These are phyloP conservation scores for Litoditis marina DNA, from an alignment of 2,888 invertebrate species.

Conservation along the genomic window DNA sequence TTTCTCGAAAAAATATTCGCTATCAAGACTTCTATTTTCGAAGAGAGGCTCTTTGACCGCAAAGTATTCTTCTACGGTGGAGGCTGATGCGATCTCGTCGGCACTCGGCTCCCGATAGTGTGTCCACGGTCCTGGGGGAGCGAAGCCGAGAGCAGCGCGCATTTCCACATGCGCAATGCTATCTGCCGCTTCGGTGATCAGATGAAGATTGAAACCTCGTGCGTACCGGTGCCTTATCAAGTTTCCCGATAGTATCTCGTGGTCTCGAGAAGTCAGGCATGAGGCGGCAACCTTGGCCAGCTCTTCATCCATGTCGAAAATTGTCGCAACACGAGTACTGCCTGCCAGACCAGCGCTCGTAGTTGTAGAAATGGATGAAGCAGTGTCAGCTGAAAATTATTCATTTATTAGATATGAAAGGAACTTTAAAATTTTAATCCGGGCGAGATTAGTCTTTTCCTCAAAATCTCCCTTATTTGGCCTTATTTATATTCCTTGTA, in stretches of 20 bases:
- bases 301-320: conserved; percentile 20
- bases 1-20: conserved; percentile 19
- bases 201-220: conserved; percentile 4
- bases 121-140: conserved; percentile 21
- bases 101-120: conserved; percentile 16
- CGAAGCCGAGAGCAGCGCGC: conserved; percentile 24
- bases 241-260: conserved; percentile 23
- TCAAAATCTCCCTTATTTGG: too few relatives aligned
- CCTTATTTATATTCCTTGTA: too few relatives aligned
- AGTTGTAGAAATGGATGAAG: conserved; percentile 17
- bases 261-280: conserved; percentile 16
- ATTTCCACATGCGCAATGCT: conserved; percentile 21
- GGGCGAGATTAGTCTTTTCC: too few relatives aligned
- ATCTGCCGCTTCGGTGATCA: conserved; percentile 16
- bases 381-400: conserved; percentile 14
- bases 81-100: conserved; percentile 16
- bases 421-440: too few relatives aligned
- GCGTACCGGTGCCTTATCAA: conserved; percentile 13
- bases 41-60: conserved; percentile 16
- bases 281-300: conserved; percentile 17
- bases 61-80: conserved; percentile 23
- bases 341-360: background rate
- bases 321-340: conserved; percentile 11
- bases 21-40: conserved; percentile 21
- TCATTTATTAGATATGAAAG: too few relatives aligned